Evolutionary conservation across 92 coral and sea anemone genomes (phyloP).

Genomic region (Phenganax marumi): DNA sequence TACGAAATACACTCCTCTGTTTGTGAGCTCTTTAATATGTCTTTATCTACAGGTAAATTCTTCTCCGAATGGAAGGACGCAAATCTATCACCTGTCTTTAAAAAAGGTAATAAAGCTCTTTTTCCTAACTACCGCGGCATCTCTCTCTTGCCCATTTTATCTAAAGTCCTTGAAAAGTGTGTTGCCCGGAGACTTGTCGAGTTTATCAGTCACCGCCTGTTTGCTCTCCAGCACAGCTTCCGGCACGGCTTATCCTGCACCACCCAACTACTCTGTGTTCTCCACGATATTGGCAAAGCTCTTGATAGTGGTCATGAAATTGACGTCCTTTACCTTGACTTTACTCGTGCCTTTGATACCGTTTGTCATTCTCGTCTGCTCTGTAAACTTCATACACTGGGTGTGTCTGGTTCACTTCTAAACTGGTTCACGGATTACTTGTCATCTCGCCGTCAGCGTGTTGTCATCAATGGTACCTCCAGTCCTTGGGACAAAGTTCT

Average conservation of each 20-base stretch:
- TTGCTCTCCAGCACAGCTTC: constrained; percentile 38
- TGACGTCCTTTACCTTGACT: constrained; percentile 39
- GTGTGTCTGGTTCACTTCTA: constrained; percentile 38
- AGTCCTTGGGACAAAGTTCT: no score
- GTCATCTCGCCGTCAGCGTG: constrained; percentile 28
- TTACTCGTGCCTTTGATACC: no score
- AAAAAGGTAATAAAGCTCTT: no score
- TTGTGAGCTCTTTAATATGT: constrained; percentile 24
- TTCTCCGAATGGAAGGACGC: no score
- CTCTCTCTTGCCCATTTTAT: no score
- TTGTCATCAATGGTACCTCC: constrained; percentile 36
- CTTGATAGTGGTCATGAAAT: constrained; percentile 27
- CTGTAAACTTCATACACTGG: constrained; percentile 17
- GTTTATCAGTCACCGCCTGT: constrained; percentile 24
- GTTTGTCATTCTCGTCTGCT: constrained; percentile 39
- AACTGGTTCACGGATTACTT: background rate
- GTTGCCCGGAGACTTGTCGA: constrained; percentile 13
- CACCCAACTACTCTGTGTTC: constrained; percentile 42
- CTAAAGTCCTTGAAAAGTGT: constrained; percentile 46
- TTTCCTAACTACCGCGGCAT: no score
- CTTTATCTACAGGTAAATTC: constrained; percentile 9
- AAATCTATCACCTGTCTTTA: no score
- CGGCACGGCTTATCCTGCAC: constrained; percentile 24
- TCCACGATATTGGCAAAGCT: constrained; percentile 39
- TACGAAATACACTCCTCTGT: background rate